Evolutionary conservation across 2,888 invertebrate genomes (phyloP).

Genomic region (Microctonus aethiopoides): DNA sequence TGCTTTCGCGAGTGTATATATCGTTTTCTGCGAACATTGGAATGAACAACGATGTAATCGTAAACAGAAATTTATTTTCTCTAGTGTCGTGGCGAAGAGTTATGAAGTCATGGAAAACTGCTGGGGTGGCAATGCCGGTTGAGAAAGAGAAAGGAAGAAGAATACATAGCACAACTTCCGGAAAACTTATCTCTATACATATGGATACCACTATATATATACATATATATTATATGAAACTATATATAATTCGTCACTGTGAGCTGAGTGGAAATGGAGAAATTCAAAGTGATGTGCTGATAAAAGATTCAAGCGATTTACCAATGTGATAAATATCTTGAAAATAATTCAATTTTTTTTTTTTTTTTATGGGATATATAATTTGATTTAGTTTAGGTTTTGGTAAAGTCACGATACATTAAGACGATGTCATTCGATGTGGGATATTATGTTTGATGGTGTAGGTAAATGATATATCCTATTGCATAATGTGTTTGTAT

Average conservation of each 20-base stretch:
- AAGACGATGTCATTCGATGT: constrained; percentile 14
- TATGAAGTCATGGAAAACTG: background rate
- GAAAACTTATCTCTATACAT: constrained; percentile 11
- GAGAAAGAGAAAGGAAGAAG: background rate
- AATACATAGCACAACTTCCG: background rate
- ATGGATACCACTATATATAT: background rate
- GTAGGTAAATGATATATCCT: background rate
- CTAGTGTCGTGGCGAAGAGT: background rate
- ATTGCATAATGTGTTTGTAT: background rate
- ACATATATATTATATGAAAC: background rate
- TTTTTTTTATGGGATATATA: background rate
- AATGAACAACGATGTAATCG: constrained; percentile 4
- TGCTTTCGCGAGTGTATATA: no score
- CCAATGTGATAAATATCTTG: background rate
- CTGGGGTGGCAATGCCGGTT: background rate
- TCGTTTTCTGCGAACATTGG: background rate
- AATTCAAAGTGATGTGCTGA: constrained; percentile 25
- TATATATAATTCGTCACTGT: constrained; percentile 23
- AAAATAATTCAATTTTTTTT: background rate
- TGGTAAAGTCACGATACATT: constrained; percentile 6
- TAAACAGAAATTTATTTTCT: constrained; percentile 16
- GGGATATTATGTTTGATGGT: constrained; percentile 10
- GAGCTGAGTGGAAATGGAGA: background rate
- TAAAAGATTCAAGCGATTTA: constrained; percentile 37
- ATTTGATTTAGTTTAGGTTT: background rate